These are phyloP conservation scores for Cephus nigrinus DNA, from an alignment of 2,888 invertebrate species.

Conservation along the genomic window DNA sequence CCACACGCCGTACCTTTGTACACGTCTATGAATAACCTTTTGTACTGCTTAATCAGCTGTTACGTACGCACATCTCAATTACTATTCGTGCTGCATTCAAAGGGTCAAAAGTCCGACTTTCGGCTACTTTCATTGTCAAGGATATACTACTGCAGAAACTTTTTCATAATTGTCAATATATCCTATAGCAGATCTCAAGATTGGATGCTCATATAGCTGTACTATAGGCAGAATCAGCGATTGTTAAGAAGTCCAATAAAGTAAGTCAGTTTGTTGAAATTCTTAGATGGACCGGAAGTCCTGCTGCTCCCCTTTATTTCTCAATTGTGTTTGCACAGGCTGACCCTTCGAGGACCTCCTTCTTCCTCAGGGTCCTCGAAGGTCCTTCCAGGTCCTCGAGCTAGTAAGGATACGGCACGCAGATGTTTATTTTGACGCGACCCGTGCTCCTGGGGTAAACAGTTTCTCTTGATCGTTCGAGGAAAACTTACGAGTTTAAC, in stretches of 20 bases:
- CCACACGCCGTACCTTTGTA: conserved; percentile 46
- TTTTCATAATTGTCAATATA: neutral
- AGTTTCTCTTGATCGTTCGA: conserved; percentile 2
- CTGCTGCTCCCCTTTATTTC: conserved; percentile 14
- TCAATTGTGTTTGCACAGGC: conserved; percentile 39
- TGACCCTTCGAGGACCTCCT: conserved; percentile 40
- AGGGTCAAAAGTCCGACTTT: conserved; percentile 6
- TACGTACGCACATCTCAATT: conserved; percentile 40
- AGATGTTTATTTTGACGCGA: conserved; percentile 55
- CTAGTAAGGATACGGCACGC: conserved; percentile 29
- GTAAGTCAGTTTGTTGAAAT: neutral
- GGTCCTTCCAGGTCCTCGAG: conserved; percentile 34
- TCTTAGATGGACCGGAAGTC: conserved; percentile 32
- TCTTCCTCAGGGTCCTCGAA: conserved; percentile 27
- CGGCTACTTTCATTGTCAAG: neutral
- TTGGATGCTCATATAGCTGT: neutral
- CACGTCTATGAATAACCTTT: conserved; percentile 36
- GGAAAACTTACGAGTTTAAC: neutral
- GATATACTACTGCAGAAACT: neutral
- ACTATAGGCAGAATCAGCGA: neutral
- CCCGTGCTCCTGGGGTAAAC: conserved; percentile 15
- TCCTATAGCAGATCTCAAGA: neutral
- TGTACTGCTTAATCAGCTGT: conserved; percentile 58
- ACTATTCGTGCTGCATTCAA: conserved; percentile 25
- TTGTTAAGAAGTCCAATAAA: neutral